Evolutionary conservation across 2,113 vertebrate genomes (phyloP).

Genomic region (Rafetus swinhoei): DNA sequence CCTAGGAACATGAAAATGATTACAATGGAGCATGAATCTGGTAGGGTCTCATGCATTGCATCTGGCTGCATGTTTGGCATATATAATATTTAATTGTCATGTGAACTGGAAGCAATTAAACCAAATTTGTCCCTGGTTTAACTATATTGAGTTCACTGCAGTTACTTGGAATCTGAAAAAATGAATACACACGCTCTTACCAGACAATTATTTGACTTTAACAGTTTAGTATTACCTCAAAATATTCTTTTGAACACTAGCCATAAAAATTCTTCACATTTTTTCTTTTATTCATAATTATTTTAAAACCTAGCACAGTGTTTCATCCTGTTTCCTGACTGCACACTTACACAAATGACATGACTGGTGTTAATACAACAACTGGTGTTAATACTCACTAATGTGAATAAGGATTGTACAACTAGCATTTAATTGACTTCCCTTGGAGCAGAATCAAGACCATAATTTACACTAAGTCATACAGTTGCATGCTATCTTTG

Average conservation of each 20-base stretch:
- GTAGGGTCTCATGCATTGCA: neutral
- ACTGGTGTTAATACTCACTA: neutral
- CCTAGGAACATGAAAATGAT: too few species aligned
- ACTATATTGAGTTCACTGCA: neutral
- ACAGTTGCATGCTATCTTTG: neutral
- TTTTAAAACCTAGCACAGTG: neutral
- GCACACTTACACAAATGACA: neutral
- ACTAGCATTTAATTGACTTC: neutral
- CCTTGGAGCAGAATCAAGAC: neutral
- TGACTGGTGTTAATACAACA: neutral
- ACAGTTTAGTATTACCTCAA: too few species aligned
- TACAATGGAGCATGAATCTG: too few species aligned
- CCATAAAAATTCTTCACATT: too few species aligned
- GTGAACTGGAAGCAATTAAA: neutral
- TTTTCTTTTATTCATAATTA: too few species aligned
- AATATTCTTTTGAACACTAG: too few species aligned
- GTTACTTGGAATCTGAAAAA: neutral
- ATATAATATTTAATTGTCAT: neutral
- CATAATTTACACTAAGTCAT: neutral
- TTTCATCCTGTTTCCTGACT: neutral
- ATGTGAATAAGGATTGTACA: neutral
- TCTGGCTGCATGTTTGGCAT: neutral
- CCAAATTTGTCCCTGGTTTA: neutral
- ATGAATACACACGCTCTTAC: too few species aligned
- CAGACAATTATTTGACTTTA: too few species aligned